A percentile compares a stretch with the other conserved stretches of the same genome.
Conservation (phyloP, 2,113 vertebrate genomes). For the Noturus placidus region DNA sequence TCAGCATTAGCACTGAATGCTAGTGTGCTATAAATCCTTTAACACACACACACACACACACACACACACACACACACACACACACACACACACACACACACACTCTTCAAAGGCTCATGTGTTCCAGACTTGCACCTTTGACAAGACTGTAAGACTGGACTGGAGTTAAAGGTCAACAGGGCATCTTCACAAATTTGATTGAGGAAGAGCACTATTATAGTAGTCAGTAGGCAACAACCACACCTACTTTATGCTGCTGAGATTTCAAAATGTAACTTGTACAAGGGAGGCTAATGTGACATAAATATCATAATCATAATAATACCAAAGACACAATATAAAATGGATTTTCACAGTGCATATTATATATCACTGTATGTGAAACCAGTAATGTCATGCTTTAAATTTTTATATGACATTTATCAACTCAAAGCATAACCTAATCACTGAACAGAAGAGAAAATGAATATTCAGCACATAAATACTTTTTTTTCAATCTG, state of each 20-base stretch:
- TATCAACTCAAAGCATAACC: not conserved
- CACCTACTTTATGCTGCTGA: not conserved
- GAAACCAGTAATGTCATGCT: not conserved
- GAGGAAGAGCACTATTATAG: not conserved
- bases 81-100: not conserved
- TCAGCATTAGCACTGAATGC: conserved; percentile 47
- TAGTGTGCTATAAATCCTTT: conserved; percentile 37
- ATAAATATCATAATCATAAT: not conserved
- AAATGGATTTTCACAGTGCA: not conserved
- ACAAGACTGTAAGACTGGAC: not conserved
- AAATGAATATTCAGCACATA: not conserved
- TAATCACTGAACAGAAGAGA: not conserved
- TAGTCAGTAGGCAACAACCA: not conserved
- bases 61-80: not conserved
- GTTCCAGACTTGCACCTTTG: conserved; percentile 22
- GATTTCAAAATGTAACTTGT: not conserved
- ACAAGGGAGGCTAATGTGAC: not conserved
- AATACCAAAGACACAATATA: not conserved
- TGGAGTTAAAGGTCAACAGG: conserved; percentile 5
- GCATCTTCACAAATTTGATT: not conserved
- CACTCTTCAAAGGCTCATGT: conserved; percentile 10
- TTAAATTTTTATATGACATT: not conserved
- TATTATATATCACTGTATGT: not conserved
- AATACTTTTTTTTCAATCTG: not conserved
- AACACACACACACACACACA: not conserved